Conservation (phyloP, 2,113 vertebrate genomes). For the Elephantulus edwardii region DNA sequence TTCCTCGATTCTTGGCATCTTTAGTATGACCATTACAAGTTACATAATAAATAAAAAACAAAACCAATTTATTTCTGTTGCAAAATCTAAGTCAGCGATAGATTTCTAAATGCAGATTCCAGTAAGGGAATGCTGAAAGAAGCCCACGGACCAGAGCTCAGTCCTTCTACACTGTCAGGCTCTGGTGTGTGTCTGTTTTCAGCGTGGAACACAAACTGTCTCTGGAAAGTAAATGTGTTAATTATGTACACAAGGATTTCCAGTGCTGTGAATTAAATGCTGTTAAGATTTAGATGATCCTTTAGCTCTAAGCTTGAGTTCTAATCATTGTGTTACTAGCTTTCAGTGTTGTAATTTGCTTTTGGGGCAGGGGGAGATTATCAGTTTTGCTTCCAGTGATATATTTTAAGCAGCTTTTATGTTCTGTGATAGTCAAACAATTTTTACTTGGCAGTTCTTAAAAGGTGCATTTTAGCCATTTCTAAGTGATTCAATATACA, state of each 20-base stretch:
- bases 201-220: neutral
- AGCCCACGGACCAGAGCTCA: neutral
- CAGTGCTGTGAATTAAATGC: neutral
- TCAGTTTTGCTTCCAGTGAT: neutral
- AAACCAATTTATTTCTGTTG: neutral
- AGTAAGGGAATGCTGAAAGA: neutral
- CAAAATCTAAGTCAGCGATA: neutral
- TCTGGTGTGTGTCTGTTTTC: neutral
- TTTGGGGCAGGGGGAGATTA: neutral
- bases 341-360: slow-evolving; percentile 1
- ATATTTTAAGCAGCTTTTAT: slow-evolving; percentile 11
- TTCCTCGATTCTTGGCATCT: neutral
- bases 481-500: slow-evolving; percentile 6
- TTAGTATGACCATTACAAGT: neutral
- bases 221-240: slow-evolving; percentile 19
- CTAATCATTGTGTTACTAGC: neutral
- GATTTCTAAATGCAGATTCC: neutral
- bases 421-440: neutral
- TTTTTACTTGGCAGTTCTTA: slow-evolving; percentile 3
- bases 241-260: neutral
- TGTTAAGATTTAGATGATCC: slow-evolving; percentile 17
- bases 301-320: neutral
- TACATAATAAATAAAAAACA: neutral
- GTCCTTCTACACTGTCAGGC: neutral
- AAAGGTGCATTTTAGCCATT: slow-evolving; percentile 6